These are phyloP conservation scores for Ceryle rudis DNA, from an alignment of 2,797 vertebrate species.

Conservation along the genomic window DNA sequence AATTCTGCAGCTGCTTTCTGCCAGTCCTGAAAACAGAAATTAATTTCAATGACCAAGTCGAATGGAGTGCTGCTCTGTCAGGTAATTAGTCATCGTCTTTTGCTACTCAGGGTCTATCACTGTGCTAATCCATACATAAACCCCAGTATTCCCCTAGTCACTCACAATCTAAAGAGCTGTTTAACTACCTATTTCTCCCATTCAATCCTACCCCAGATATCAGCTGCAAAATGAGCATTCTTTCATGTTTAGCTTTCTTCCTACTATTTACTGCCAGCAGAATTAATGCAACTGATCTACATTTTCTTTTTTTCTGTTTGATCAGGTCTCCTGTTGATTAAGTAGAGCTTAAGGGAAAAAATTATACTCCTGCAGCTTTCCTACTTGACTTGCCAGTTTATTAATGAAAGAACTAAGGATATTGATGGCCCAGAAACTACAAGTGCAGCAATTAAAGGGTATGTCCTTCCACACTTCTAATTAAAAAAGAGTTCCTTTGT, in stretches of 20 bases:
- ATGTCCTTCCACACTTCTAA: conserved; percentile 79
- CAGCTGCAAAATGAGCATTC: conserved; percentile 59
- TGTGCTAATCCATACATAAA: conserved; percentile 91
- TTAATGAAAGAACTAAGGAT: conserved; percentile 82
- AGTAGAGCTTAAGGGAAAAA: conserved; percentile 78
- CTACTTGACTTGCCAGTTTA: conserved; percentile 82
- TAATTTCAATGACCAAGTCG: conserved; percentile 93
- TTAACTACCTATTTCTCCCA: conserved; percentile 78
- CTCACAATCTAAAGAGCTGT: conserved; percentile 77
- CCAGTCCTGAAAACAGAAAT: conserved; percentile 87
- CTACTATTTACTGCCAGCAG: conserved; percentile 73
- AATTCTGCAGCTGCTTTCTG: conserved; percentile 85
- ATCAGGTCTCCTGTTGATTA: conserved; percentile 82
- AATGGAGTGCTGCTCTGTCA: conserved; percentile 89
- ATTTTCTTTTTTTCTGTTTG: conserved; percentile 78
- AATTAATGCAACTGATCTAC: conserved; percentile 81
- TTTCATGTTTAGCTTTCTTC: conserved; percentile 75
- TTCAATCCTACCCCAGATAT: conserved; percentile 49
- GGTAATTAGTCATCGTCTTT: conserved; percentile 94
- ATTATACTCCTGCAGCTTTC: conserved; percentile 73
- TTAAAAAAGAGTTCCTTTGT: conserved; percentile 77
- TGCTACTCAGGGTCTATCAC: conserved; percentile 87
- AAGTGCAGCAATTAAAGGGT: conserved; percentile 80
- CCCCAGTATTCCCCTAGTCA: conserved; percentile 79
- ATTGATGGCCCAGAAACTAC: conserved; percentile 81